These are phyloP conservation scores for Chironomus riparius DNA, from an alignment of 2,888 invertebrate species.

Conservation along the genomic window DNA sequence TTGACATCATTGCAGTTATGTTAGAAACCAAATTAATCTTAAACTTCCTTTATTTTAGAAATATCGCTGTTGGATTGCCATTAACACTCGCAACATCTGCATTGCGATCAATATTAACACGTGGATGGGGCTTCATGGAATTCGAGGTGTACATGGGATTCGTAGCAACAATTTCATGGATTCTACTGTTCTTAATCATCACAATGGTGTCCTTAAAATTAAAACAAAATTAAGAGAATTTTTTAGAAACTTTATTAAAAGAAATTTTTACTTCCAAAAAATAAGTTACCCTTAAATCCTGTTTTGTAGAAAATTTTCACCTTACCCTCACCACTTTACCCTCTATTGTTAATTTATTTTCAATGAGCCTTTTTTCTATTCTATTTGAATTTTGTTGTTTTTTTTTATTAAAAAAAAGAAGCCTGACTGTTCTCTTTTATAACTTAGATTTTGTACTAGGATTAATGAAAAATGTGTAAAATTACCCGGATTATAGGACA, in stretches of 20 bases:
- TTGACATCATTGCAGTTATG: background rate
- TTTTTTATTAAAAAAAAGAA: background rate
- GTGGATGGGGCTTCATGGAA: conserved; percentile 77
- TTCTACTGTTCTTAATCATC: conserved; percentile 68
- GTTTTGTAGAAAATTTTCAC: background rate
- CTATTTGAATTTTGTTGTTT: background rate
- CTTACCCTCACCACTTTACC: background rate
- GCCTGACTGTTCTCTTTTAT: background rate
- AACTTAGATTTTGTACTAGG: background rate
- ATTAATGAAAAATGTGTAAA: background rate
- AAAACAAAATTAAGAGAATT: conserved; percentile 57
- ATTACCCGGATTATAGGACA: background rate
- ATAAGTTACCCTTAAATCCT: background rate
- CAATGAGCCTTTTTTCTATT: background rate
- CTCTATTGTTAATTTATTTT: background rate
- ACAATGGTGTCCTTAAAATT: conserved; percentile 71
- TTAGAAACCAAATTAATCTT: background rate
- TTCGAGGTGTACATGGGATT: conserved; percentile 82
- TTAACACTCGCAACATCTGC: conserved; percentile 89
- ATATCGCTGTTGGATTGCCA: conserved; percentile 75
- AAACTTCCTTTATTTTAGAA: conserved; percentile 38
- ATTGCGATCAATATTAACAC: conserved; percentile 72
- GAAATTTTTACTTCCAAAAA: no score
- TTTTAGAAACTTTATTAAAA: no score
- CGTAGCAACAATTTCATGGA: conserved; percentile 78